A percentile compares a stretch with the other conserved stretches of the same genome.
phyloP scores from a whole-genome alignment of 2,888 invertebrate species.

The Ferrisia virgata region DNA sequence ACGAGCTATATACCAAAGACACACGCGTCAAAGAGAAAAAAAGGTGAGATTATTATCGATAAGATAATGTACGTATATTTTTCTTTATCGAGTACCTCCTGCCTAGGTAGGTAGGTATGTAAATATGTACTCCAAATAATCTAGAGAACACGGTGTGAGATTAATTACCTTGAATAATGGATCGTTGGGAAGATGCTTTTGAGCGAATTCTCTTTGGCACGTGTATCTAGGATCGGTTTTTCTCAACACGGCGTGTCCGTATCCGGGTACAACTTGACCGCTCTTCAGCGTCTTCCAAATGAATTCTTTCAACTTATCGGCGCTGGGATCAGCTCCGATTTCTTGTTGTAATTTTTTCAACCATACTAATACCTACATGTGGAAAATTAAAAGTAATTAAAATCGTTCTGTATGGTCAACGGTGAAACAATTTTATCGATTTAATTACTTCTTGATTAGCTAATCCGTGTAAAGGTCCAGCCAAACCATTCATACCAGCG shows the following conservation, averaged over 20 bases:
- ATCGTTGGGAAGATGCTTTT: conserved; percentile 90
- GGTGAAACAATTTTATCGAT: not conserved
- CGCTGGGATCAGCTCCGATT: conserved; percentile 79
- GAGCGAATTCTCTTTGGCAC: conserved; percentile 90
- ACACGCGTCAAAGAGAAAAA: no score
- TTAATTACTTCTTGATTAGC: conserved; percentile 80
- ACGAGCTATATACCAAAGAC: no score
- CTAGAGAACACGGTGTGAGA: not conserved
- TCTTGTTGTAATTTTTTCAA: conserved; percentile 82
- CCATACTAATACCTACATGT: conserved; percentile 88
- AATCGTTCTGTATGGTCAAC: not conserved
- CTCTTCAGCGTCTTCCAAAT: conserved; percentile 95
- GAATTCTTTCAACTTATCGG: conserved; percentile 91
- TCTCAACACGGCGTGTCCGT: conserved; percentile 92
- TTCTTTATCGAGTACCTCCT: not conserved
- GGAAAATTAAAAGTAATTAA: conserved; percentile 47
- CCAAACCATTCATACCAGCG: conserved; percentile 89
- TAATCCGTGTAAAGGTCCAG: conserved; percentile 92
- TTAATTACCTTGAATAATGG: conserved; percentile 71
- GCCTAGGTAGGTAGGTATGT: no score
- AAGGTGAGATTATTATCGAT: conserved; percentile 46
- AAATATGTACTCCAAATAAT: not conserved
- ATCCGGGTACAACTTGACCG: conserved; percentile 95
- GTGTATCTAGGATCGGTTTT: conserved; percentile 92
- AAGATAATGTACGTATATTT: no score